Evolutionary conservation across 2,797 vertebrate species (phyloP).

Genomic region (Peromyscus eremicus): DNA sequence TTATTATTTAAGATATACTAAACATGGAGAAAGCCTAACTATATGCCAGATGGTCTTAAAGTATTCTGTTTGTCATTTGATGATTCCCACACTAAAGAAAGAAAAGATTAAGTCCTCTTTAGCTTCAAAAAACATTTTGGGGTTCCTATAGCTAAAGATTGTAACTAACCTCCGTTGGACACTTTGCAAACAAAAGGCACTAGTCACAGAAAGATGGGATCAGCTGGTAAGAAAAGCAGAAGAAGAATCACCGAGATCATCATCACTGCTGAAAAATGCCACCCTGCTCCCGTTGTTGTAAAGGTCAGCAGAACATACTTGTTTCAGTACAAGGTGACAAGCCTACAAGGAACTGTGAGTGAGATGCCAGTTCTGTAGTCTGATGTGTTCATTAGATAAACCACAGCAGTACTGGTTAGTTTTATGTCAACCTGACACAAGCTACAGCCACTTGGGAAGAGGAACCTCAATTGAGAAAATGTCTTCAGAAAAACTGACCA

Average conservation of each 20-base stretch:
- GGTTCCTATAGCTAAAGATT: neutral
- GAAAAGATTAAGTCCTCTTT: slow-evolving; percentile 14
- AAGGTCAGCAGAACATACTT: neutral
- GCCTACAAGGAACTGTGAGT: neutral
- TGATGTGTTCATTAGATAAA: neutral
- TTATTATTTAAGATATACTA: slow-evolving; percentile 41
- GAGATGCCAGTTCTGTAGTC: neutral
- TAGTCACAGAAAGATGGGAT: neutral
- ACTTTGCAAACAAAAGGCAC: slow-evolving; percentile 9
- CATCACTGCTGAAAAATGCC: neutral
- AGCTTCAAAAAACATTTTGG: neutral
- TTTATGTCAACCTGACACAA: neutral
- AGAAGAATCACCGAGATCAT: neutral
- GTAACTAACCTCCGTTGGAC: neutral
- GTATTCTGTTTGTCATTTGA: neutral
- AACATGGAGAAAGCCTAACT: neutral
- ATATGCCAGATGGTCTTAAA: neutral
- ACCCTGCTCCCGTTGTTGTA: neutral
- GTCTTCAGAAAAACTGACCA: neutral
- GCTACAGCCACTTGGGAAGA: neutral
- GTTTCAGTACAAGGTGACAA: neutral
- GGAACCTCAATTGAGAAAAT: neutral
- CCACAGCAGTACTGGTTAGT: neutral
- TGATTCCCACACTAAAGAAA: neutral
- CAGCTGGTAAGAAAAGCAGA: neutral